phyloP scores from a whole-genome alignment of 2,888 invertebrate species.

The Tenthredo mesomela region DNA sequence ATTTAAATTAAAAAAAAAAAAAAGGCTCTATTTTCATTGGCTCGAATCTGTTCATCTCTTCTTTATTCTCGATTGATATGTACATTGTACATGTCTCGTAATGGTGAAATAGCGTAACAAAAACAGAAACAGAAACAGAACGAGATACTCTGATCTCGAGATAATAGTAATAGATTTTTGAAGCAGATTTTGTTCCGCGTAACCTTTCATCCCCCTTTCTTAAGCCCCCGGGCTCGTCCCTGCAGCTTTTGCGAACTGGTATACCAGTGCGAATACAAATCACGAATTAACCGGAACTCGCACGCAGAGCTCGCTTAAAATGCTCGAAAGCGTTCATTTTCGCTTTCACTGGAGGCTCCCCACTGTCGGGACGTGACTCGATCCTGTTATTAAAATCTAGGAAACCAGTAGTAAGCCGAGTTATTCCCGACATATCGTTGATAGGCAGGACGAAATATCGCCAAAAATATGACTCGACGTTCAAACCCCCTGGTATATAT shows the following conservation, averaged over 20 bases:
- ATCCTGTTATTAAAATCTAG: constrained; percentile 44
- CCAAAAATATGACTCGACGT: no score
- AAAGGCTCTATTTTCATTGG: background rate
- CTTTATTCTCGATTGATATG: no score
- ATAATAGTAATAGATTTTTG: constrained; percentile 13
- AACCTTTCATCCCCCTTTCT: background rate
- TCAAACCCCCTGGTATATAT: no score
- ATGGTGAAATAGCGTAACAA: no score
- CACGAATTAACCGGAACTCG: constrained; percentile 43
- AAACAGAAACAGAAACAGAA: no score
- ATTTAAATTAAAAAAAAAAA: no score
- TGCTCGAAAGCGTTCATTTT: constrained; percentile 42
- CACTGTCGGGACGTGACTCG: constrained; percentile 40
- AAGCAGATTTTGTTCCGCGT: background rate
- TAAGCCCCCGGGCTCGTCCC: background rate
- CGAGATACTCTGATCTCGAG: no score
- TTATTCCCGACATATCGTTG: background rate
- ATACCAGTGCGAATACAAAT: constrained; percentile 38
- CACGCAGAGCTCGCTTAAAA: constrained; percentile 37
- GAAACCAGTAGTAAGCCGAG: background rate
- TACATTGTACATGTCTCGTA: no score
- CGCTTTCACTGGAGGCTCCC: constrained; percentile 6
- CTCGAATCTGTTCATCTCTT: no score
- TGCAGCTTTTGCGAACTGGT: background rate
- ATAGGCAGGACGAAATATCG: background rate